A percentile compares a stretch with the other conserved stretches of the same genome.
These are phyloP conservation scores for Zoanthus solanderi DNA, from an alignment of 92 coral and sea anemone species.

Conservation along the genomic window DNA sequence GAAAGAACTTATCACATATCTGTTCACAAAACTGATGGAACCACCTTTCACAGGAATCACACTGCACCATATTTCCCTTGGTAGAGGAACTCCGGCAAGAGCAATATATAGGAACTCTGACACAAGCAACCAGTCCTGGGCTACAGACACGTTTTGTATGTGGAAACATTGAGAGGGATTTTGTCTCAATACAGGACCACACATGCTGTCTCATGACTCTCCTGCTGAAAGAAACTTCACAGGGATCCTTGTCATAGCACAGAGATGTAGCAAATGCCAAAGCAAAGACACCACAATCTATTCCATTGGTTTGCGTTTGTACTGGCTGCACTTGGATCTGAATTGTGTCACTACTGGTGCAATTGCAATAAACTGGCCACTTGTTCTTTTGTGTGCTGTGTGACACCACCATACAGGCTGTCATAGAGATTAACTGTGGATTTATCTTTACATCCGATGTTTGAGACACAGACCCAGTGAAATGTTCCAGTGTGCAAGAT, in stretches of 20 bases:
- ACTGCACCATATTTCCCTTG: slow-evolving; percentile 20
- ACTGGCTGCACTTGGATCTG: slow-evolving; percentile 41
- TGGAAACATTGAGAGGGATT: slow-evolving; percentile 20
- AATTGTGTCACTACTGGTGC: not conserved
- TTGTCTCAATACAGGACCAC: slow-evolving; percentile 27
- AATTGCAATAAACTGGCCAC: slow-evolving; percentile 25
- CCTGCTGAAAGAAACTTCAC: slow-evolving; percentile 18
- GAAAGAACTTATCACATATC: slow-evolving; percentile 32
- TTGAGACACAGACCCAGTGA: slow-evolving; percentile 58
- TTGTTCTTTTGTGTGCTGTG: slow-evolving; percentile 37
- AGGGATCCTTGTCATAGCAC: slow-evolving; percentile 17
- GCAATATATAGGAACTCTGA: slow-evolving; percentile 26
- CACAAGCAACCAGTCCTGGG: slow-evolving; percentile 25
- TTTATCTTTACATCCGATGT: slow-evolving; percentile 25
- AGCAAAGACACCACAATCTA: slow-evolving; percentile 78
- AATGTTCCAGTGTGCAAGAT: slow-evolving; percentile 41
- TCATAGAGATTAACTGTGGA: slow-evolving; percentile 49
- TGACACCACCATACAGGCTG: slow-evolving; percentile 27
- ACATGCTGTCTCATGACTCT: slow-evolving; percentile 27
- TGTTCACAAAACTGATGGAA: slow-evolving; percentile 26
- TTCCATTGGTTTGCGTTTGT: slow-evolving; percentile 62
- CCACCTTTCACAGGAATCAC: slow-evolving; percentile 14
- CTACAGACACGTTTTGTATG: slow-evolving; percentile 24
- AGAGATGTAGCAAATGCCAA: slow-evolving; percentile 14
- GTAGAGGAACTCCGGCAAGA: slow-evolving; percentile 32